These are phyloP conservation scores for Andrena dorsata DNA, from an alignment of 2,888 invertebrate genomes.

Conservation along the genomic window DNA sequence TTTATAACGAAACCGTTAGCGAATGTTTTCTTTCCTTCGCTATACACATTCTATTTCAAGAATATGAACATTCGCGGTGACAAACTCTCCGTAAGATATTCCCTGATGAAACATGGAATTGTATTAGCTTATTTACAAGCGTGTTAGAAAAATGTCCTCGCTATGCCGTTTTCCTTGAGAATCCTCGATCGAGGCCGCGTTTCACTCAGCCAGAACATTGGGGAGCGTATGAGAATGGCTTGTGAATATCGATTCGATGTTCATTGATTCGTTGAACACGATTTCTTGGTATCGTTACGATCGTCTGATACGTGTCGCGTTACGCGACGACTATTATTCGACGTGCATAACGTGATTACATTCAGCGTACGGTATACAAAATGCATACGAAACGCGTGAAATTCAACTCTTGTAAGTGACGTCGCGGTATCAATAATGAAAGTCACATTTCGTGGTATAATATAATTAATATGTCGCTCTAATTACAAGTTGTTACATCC, in stretches of 20 bases:
- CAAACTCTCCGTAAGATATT: neutral
- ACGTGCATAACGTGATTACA: conserved; percentile 24
- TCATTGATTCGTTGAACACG: conserved; percentile 61
- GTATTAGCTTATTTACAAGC: conserved; percentile 27
- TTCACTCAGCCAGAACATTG: conserved; percentile 23
- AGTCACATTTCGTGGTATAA: neutral
- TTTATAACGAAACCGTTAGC: neutral
- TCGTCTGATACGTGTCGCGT: conserved; percentile 42
- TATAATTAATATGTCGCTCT: too few species aligned
- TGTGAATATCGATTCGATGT: conserved; percentile 58
- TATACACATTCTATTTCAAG: neutral
- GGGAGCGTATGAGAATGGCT: conserved; percentile 20
- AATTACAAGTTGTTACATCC: too few species aligned
- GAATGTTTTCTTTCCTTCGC: neutral
- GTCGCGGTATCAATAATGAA: neutral
- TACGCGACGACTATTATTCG: conserved; percentile 28
- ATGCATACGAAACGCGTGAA: conserved; percentile 8
- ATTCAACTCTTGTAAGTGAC: neutral
- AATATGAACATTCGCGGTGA: neutral
- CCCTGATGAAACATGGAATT: neutral
- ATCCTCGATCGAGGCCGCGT: conserved; percentile 66
- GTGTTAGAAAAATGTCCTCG: conserved; percentile 66
- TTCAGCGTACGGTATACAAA: conserved; percentile 17
- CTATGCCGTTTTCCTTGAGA: conserved; percentile 77
- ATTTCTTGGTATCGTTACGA: conserved; percentile 54